Conservation (phyloP, 2,113 vertebrate genomes). For the Hassar affinis region DNA sequence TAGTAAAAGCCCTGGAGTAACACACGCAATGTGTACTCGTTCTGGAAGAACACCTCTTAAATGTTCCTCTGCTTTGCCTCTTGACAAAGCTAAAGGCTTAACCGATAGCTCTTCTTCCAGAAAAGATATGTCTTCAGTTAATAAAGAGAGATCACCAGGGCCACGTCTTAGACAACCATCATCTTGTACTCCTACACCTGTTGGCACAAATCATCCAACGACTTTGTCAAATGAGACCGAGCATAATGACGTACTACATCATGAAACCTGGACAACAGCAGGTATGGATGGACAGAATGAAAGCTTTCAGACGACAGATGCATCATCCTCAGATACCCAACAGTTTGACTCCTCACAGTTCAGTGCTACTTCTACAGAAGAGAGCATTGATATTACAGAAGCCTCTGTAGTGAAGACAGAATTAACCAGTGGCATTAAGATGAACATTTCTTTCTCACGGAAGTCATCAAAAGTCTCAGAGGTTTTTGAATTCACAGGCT, state of each 20-base stretch:
- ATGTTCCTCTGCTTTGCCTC: conserved; percentile 11
- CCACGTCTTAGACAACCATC: not conserved
- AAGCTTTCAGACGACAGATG: conserved; percentile 33
- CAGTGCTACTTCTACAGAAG: conserved; percentile 55
- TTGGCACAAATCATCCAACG: not conserved
- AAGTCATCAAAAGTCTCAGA: conserved; percentile 44
- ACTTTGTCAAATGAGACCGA: not conserved
- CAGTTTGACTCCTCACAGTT: conserved; percentile 59
- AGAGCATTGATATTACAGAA: conserved; percentile 55
- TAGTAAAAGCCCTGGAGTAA: conserved; percentile 48
- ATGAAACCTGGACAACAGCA: not conserved
- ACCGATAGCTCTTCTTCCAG: not conserved
- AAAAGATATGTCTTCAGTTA: not conserved
- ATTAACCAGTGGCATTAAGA: conserved; percentile 36
- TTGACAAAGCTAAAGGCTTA: not conserved
- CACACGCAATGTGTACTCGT: conserved; percentile 57
- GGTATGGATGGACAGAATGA: conserved; percentile 16
- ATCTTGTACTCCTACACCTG: not conserved
- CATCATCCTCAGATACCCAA: conserved; percentile 55
- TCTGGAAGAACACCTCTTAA: conserved; percentile 62
- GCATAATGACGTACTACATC: not conserved
- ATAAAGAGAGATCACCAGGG: not conserved
- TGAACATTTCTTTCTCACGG: conserved; percentile 42
- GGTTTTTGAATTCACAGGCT: not conserved
- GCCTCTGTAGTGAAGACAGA: conserved; percentile 41